Evolutionary conservation across 2,888 invertebrate species (phyloP), one percentile per base, ranked within the genome.

Genomic region (Linyphia triangularis): DNA sequence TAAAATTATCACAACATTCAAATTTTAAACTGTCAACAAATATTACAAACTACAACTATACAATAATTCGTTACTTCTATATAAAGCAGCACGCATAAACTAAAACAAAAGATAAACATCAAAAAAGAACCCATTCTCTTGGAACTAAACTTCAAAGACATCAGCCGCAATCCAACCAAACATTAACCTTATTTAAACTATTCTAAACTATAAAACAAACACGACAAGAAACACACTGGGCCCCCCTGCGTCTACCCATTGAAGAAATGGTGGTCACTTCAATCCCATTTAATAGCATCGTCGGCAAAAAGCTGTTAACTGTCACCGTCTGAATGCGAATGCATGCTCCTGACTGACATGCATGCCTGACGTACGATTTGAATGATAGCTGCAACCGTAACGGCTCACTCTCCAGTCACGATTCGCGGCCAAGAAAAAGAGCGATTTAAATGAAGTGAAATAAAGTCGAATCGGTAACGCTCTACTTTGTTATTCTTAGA

Each of bases 361-460:
- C 81, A 59, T 22, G 57, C 26, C 77, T 81, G 81, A 81, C 81
- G 69, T 81, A 22, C 59, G 59, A 33, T 70, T 69, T 81, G 81
- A 81, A 81, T 67, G 81, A 81, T 81, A 51, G 59, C 81, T 81
- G 81, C 81, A 81, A 81, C 81, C 57, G 81, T 81, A 70, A 81
- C 81, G 67, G 57, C 33, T 65, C 24, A 59, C 81, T 81, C 69
- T 33, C 28, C 19, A 57, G 81, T 81, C 81, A 81, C 69, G 43
- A 69, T 28, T 51, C 37, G 24, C 28, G n/a, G n/a, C 19, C n/a
- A 22, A 67, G n/a, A 63, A 67, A 70, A 10, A 30, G 51, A 22
- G 69, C 19, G 22, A 69, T 69, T 81, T 69, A 81, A 81, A 78
- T 65, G 78, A 65, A 28, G 57, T 51, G 69, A 78, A 40, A 65